Conservation (phyloP, 2,113 vertebrate genomes). For the Neolamprologus cancellatus region DNA sequence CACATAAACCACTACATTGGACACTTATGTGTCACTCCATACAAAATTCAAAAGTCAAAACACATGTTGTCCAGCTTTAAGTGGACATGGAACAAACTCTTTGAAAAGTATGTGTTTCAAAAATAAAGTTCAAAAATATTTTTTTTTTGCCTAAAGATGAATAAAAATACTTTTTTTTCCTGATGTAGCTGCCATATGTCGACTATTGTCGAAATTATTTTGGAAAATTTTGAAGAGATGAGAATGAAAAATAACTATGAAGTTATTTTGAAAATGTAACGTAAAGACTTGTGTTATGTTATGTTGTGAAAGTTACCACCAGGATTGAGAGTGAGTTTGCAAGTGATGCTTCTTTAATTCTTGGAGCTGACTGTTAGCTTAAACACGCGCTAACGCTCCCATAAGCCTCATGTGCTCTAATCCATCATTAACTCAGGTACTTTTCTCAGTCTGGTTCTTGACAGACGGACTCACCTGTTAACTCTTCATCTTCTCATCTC, state of each 20-base stretch:
- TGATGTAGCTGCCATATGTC: not conserved
- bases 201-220: not conserved
- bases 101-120: not conserved
- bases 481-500: not conserved
- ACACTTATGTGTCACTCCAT: not conserved
- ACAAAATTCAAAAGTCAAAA: not conserved
- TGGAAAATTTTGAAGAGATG: not conserved
- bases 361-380: not conserved
- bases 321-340: not conserved
- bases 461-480: not conserved
- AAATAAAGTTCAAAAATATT: not conserved
- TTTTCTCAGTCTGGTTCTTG: constrained; percentile 27
- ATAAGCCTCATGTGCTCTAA: constrained; percentile 40
- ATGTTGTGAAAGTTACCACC: not conserved
- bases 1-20: not conserved
- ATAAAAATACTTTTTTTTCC: not conserved
- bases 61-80: not conserved
- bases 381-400: not conserved
- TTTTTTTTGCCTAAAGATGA: not conserved
- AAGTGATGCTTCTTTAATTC: constrained; percentile 9
- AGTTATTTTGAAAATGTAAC: not conserved
- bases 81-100: not conserved
- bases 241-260: not conserved
- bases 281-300: not conserved
- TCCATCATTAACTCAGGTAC: constrained; percentile 64